phyloP scores from a whole-genome alignment of 53 echinoderm and acorn worm genomes.

The Pentamera pediparva region DNA sequence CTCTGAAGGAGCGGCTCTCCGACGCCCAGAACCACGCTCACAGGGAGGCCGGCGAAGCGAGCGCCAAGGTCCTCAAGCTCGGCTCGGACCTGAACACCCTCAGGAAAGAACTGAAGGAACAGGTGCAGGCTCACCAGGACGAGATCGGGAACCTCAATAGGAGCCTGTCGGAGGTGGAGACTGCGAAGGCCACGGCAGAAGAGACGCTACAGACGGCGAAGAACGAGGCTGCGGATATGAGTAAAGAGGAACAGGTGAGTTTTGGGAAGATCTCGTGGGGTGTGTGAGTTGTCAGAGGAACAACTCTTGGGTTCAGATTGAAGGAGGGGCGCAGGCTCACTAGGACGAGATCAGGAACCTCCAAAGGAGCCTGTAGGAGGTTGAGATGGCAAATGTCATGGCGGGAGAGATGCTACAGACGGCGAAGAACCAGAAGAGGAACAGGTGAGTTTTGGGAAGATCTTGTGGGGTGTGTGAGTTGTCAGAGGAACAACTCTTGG shows the following conservation, averaged over 20 bases:
- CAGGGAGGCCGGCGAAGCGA: constrained; percentile 73
- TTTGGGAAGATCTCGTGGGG: too few relatives aligned
- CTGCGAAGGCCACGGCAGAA: constrained; percentile 62
- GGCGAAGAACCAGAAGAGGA: too few relatives aligned
- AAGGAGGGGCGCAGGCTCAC: too few relatives aligned
- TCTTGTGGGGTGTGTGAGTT: too few relatives aligned
- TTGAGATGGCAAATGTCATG: too few relatives aligned
- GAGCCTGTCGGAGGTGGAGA: constrained; percentile 58
- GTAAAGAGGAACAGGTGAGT: constrained; percentile 67
- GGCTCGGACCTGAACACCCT: constrained; percentile 61
- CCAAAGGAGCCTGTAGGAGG: too few relatives aligned
- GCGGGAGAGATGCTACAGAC: too few relatives aligned
- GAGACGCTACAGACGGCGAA: constrained; percentile 34
- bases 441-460: too few relatives aligned
- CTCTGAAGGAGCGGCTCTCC: constrained; percentile 72
- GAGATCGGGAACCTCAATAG: constrained; percentile 39
- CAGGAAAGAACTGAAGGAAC: constrained; percentile 74
- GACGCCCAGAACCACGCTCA: constrained; percentile 78
- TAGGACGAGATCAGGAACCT: too few relatives aligned
- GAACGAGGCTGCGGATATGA: constrained; percentile 49
- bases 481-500: too few relatives aligned
- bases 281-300: too few relatives aligned
- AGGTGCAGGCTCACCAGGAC: constrained; percentile 54
- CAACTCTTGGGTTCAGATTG: too few relatives aligned
- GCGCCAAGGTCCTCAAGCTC: constrained; percentile 65